Base-by-base conservation (phyloP, 2,888 invertebrate species). In the Escarpia spicata region DNA sequence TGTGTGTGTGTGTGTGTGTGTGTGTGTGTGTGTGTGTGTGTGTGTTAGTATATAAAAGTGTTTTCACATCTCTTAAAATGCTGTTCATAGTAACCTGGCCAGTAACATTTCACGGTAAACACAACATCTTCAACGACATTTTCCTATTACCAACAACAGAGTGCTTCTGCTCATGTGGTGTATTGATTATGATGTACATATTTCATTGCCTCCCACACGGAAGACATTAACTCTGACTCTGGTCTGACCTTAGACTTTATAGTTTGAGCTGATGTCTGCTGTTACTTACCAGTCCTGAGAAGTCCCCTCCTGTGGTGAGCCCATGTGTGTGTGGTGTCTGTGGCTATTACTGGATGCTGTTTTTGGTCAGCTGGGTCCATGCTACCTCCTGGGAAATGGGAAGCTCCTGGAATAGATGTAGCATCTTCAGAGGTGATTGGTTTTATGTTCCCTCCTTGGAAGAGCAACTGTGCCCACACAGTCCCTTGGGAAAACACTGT, bases 401-500 rank as follows among this genome's bases (percentile, higher is more conserved):
- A 75, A 75, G 75, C 75, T 75, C 75, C 75, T 75, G 26, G n/a
- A 75, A 75, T 75, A 75, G 75, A 75, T 75, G 75, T 75, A 75
- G 26, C 75, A 3, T 75, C 75, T 75, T 75, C 75, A 75, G 75
- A 6, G n/a, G 75, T 3, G 19, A 2, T 26, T 75, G 75, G 26
- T 75, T 15, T 75, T 75, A 6, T 19, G 75, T 75, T 75, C 19
- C 75, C 0, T 9, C 75, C 26, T 75, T 75, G 75, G n/a, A 75
- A n/a, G 75, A 6, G 26, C 75, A 75, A 8, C 75, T 75, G 75
- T 75, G n/a, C 75, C 75, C 75, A 75, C 26, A 75, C 3, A 75
- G 6, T 75, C 75, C 75, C 26, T 75, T 75, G 75, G 75, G 26
- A 75, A 75, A 75, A 75, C n/a, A 75, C 75, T 15, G 26, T 26